Percentiles rank a stretch among this genome's conserved stretches.
phyloP scores from a whole-genome alignment of 2,888 invertebrate genomes.

The Aphrophora alni region DNA sequence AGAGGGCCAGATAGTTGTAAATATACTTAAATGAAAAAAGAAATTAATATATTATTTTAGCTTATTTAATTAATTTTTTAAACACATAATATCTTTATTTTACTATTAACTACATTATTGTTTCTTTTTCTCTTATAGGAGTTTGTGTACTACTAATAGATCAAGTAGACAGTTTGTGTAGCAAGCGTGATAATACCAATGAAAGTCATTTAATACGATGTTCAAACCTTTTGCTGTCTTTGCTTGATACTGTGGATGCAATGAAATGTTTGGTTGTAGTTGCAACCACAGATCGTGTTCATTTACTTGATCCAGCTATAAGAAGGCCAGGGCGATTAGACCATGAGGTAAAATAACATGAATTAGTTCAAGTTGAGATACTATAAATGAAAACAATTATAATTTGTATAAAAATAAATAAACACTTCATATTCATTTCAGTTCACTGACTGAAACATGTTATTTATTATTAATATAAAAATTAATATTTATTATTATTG shows the following conservation, averaged over 20 bases:
- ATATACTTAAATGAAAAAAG: too few relatives aligned
- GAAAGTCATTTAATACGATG: conserved; percentile 57
- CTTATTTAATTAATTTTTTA: too few relatives aligned
- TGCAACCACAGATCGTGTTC: conserved; percentile 62
- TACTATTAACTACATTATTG: too few relatives aligned
- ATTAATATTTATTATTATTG: too few relatives aligned
- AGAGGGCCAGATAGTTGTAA: too few relatives aligned
- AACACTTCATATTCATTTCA: too few relatives aligned
- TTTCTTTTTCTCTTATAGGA: conserved; percentile 49
- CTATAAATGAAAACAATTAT: too few relatives aligned
- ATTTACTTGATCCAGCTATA: conserved; percentile 59
- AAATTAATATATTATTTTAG: too few relatives aligned
- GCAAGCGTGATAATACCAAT: conserved; percentile 53
- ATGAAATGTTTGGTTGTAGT: conserved; percentile 59
- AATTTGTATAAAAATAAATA: too few relatives aligned
- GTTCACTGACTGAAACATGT: too few relatives aligned
- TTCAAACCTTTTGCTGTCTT: conserved; percentile 57
- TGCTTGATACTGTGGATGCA: conserved; percentile 60
- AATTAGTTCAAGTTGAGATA: neutral
- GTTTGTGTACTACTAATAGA: conserved; percentile 58
- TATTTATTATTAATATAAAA: too few relatives aligned
- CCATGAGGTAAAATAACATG: conserved; percentile 59
- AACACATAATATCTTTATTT: too few relatives aligned
- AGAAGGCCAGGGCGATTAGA: conserved; percentile 64
- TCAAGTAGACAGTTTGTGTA: conserved; percentile 59